Evolutionary conservation across 2,113 vertebrate genomes (phyloP).

Genomic region (Protomyctophum bolini): DNA sequence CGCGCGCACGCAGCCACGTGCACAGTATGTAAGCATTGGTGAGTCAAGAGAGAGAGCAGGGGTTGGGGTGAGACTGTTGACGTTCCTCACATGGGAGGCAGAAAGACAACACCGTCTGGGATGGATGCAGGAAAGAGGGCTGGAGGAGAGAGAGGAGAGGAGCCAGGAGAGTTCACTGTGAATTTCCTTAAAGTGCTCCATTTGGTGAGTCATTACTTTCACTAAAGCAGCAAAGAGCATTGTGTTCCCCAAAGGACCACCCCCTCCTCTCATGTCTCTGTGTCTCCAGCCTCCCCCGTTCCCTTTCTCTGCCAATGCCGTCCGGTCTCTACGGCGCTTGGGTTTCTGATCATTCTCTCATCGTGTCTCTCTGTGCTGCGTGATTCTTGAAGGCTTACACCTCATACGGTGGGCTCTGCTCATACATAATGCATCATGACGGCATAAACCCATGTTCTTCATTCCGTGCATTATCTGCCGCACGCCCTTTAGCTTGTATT

Average conservation of each 20-base stretch:
- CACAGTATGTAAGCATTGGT: no score
- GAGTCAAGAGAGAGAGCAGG: no score
- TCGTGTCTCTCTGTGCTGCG: not conserved
- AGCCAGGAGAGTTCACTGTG: constrained; percentile 75
- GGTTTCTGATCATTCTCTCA: constrained; percentile 35
- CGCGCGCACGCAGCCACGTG: no score
- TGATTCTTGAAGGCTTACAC: constrained; percentile 32
- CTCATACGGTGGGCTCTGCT: constrained; percentile 16
- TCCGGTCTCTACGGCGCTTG: constrained; percentile 49
- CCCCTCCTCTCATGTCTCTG: constrained; percentile 10
- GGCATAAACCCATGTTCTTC: constrained; percentile 25
- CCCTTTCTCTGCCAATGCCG: constrained; percentile 43
- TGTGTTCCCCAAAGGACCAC: constrained; percentile 69
- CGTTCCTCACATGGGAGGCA: constrained; percentile 56
- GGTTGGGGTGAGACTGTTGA: constrained; percentile 48
- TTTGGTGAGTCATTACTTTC: constrained; percentile 82
- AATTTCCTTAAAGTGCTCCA: constrained; percentile 79
- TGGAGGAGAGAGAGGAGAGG: not conserved
- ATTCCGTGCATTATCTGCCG: constrained; percentile 23
- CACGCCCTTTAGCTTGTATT: constrained; percentile 25
- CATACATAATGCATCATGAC: constrained; percentile 34
- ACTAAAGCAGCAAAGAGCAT: constrained; percentile 78
- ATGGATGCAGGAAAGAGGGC: constrained; percentile 39
- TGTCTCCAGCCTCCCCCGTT: constrained; percentile 22
- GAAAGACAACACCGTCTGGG: constrained; percentile 62